These are phyloP conservation scores for Serripes groenlandicus DNA, from an alignment of 2,888 invertebrate genomes.

Conservation along the genomic window DNA sequence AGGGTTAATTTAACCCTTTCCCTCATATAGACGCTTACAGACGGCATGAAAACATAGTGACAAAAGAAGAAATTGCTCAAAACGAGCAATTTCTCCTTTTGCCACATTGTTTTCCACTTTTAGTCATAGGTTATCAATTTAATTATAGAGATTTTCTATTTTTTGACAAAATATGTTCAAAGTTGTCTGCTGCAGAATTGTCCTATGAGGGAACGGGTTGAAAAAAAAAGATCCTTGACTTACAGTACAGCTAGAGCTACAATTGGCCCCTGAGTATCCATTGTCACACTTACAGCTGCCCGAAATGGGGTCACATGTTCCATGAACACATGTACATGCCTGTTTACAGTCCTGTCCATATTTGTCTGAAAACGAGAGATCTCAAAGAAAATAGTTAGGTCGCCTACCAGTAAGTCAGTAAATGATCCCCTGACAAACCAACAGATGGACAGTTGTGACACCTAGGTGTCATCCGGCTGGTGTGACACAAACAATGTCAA, in stretches of 20 bases:
- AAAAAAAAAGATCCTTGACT: not conserved
- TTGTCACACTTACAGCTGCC: conserved; percentile 77
- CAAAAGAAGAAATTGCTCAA: not conserved
- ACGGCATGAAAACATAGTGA: not conserved
- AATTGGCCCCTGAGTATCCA: conserved; percentile 75
- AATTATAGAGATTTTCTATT: not conserved
- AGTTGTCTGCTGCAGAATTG: not conserved
- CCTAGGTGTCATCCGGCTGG: too few species aligned
- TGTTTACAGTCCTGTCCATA: conserved; percentile 64
- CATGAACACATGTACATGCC: conserved; percentile 66
- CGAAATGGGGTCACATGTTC: conserved; percentile 71
- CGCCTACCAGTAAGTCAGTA: too few species aligned
- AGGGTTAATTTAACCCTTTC: too few species aligned
- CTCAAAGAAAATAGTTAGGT: too few species aligned
- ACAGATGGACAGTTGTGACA: too few species aligned
- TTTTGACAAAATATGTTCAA: not conserved
- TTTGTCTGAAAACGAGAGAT: conserved; percentile 22
- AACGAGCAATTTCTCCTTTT: not conserved
- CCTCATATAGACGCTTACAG: too few species aligned
- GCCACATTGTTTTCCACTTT: not conserved
- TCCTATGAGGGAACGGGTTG: not conserved
- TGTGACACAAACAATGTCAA: too few species aligned
- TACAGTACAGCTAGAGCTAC: conserved; percentile 73
- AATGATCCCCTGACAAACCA: too few species aligned
- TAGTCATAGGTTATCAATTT: not conserved